Base-by-base conservation (phyloP, 2,113 vertebrate species). In the Sphaerodactylus townsendi region DNA sequence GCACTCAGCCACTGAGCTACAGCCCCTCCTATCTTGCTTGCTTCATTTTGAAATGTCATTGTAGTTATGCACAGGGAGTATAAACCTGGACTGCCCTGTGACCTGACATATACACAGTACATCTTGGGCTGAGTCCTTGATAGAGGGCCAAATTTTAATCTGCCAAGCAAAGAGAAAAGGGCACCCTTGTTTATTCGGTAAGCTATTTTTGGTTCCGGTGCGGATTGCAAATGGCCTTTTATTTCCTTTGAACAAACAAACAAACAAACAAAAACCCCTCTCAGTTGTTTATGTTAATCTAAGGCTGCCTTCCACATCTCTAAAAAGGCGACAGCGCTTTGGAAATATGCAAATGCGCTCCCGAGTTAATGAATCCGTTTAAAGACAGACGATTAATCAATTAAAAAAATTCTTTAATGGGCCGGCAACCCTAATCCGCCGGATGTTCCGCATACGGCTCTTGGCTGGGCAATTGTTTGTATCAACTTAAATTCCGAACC, bases 381-480 rank as follows among this genome's bases (percentile, higher is more conserved):
- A 74, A 82, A 65, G 39, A 41, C 70, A 82, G 70, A 62, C 14
- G 37, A 82, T 73, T 44, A 44, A 82, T 28, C 39, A 11, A 48
- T 14, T 37, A 4, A 64, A 66, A 64, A 66, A 33, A 25, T 39
- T 50, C 62, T 11, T 77, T 83, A 41, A 44, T 77, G 53, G 65
- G 35, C 62, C 7, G 33, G 82, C 30, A 25, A 19, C 44, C 33
- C 25, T 21, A 83, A 56, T 74, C 59, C 50, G 21, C 64, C 30
- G 13, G 66, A 71, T 28, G 59, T 76, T 48, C 56, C 50, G 21
- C 28, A 13, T 35, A 35, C 66, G 33, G 79, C 33, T 77, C 68
- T 78, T 72, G n/a, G 33, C 56, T 50, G 41, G 46, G 25, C 41
- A 72, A 78, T 82, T 82, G 53, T 86, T 86, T 82, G 66, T 80